Conservation (phyloP, 1,140 invertebrate species). For the Aphelenchoides besseyi region DNA sequence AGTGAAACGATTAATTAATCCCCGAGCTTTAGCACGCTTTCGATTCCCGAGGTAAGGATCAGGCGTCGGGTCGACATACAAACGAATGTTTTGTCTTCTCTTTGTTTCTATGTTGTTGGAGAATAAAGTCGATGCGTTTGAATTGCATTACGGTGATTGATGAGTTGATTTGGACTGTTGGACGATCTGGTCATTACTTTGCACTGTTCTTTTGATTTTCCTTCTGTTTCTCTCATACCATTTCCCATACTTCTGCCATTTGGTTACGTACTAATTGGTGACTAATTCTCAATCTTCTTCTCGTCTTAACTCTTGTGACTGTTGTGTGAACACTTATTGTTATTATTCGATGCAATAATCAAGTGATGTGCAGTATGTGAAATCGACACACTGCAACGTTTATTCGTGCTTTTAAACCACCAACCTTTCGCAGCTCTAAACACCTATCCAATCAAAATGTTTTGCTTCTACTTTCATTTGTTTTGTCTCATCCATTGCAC, state of each 20-base stretch:
- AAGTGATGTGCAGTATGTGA: not conserved
- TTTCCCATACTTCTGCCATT: not conserved
- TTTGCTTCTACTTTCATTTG: not conserved
- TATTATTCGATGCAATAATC: not conserved
- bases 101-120: not conserved
- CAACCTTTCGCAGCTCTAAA: not conserved
- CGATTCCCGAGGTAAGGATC: no score
- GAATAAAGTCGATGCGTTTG: constrained; percentile 1
- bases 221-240: not conserved
- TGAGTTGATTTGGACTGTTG: not conserved
- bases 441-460: not conserved
- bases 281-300: no score
- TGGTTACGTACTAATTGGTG: not conserved
- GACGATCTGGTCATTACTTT: not conserved
- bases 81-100: not conserved
- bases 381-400: no score
- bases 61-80: not conserved
- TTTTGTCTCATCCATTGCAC: not conserved
- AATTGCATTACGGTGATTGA: not conserved
- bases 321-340: not conserved
- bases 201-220: not conserved
- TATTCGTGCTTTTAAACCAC: no score
- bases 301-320: no score
- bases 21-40: not conserved
- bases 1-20: not conserved